Evolutionary conservation across 1,140 invertebrate species (phyloP).

Genomic region (Pantala flavescens): DNA sequence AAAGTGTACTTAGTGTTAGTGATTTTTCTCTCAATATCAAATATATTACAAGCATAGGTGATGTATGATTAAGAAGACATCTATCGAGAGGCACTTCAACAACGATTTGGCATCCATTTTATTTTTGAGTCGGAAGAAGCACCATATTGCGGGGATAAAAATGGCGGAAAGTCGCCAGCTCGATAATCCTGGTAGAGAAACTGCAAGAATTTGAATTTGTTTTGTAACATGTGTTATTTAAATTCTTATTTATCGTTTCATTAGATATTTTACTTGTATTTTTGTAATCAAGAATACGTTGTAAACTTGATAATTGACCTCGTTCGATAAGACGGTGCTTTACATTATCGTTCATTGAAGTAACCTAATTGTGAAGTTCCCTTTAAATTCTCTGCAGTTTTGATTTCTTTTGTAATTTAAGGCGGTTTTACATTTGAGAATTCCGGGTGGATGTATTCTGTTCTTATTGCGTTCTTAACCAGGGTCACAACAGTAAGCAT

Average conservation of each 20-base stretch:
- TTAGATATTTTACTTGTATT: not conserved
- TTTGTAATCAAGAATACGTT: not conserved
- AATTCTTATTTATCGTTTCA: not conserved
- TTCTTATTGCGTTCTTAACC: no score
- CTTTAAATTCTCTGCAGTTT: not conserved
- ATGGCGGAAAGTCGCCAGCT: not conserved
- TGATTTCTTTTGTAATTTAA: no score
- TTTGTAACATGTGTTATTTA: not conserved
- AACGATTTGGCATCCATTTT: not conserved
- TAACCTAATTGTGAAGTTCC: not conserved
- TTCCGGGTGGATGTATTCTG: no score
- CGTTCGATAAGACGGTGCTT: not conserved
- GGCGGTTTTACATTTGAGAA: no score
- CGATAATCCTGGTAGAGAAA: not conserved
- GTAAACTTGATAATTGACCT: not conserved
- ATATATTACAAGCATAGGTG: no score
- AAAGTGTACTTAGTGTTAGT: no score
- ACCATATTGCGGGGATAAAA: not conserved
- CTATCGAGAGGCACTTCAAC: not conserved
- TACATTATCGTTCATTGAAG: not conserved
- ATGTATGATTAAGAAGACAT: not conserved
- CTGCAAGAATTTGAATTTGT: not conserved
- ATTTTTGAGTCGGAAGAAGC: not conserved
- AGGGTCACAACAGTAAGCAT: no score
- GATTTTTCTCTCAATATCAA: no score